Base-by-base conservation (phyloP, 2,113 vertebrate genomes). In the Neomonachus schauinslandi region DNA sequence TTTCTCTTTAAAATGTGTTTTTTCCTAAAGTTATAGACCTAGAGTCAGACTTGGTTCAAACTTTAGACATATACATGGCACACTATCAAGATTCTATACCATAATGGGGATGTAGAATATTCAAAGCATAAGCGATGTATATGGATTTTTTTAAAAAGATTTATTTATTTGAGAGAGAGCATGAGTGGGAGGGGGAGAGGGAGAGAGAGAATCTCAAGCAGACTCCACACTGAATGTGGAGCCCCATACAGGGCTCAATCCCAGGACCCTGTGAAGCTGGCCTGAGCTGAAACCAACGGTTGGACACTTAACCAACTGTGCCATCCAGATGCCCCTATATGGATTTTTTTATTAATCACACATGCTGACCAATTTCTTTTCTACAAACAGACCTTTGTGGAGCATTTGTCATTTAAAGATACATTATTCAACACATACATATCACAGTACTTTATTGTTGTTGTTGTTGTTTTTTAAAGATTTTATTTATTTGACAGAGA, bases 301-400 rank as follows among this genome's bases (percentile, higher is more conserved):
- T n/a, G 65, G 33, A n/a, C 1, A 7, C 15, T n/a, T n/a, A n/a
- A 69, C 16, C 18, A 33, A 69, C 65, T n/a, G 15, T 7, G 18
- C 65, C 65, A 19, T 16, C 16, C 65, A 69, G 33, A 7, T 0
- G 33, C 65, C 31, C 65, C 33, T 11, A 7, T 4, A 31, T 18
- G 42, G 74, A 76, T 2, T 76, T 76, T 49, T 92, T 69, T 55
- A 72, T 42, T 4, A 10, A 88, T 55, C 24, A 57, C 39, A 26
- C n/a, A 72, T 9, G 21, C 53, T 71, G 33, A 94, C 26, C 42
- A 36, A 95, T 36, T 95, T 89, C 86, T 95, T 92, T 72, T 57
- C 63, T 80, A 71, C 11, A 91, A 24, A 88, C 46, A 91, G 14
- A 63, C 46, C 81, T 90, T 77, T 83, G 18, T 16, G 4, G 53